Conservation (phyloP, 1,140 invertebrate species). For the Polypedilum vanderplanki region DNA sequence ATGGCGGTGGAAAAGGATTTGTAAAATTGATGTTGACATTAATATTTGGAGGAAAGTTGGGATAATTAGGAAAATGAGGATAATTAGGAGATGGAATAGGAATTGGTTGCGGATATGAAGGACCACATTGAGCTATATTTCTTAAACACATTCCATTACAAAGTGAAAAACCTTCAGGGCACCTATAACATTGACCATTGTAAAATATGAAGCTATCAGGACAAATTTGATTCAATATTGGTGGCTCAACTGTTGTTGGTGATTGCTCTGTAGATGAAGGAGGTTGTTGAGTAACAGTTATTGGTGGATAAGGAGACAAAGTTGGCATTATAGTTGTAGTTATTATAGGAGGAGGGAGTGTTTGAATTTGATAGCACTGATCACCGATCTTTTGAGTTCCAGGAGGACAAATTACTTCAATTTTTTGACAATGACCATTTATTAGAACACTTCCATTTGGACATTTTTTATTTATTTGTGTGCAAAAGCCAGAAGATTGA, state of each 20-base stretch:
- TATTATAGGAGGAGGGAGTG: not conserved
- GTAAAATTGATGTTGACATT: not conserved
- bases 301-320: not conserved
- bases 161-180: not conserved
- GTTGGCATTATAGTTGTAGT: not conserved
- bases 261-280: not conserved
- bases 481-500: not conserved
- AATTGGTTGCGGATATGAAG: not conserved
- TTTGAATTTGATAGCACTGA: not conserved
- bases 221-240: not conserved
- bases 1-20: not conserved
- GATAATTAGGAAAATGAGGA: not conserved
- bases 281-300: not conserved
- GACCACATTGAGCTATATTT: not conserved
- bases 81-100: not conserved
- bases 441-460: not conserved
- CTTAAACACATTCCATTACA: not conserved
- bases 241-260: not conserved
- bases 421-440: not conserved
- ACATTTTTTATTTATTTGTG: not conserved
- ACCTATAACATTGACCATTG: conserved; percentile 15
- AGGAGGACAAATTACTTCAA: not conserved
- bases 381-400: not conserved
- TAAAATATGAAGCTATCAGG: not conserved
- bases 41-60: not conserved